Conservation (phyloP, 2,888 invertebrate genomes). For the Embidobia sp. region DNA sequence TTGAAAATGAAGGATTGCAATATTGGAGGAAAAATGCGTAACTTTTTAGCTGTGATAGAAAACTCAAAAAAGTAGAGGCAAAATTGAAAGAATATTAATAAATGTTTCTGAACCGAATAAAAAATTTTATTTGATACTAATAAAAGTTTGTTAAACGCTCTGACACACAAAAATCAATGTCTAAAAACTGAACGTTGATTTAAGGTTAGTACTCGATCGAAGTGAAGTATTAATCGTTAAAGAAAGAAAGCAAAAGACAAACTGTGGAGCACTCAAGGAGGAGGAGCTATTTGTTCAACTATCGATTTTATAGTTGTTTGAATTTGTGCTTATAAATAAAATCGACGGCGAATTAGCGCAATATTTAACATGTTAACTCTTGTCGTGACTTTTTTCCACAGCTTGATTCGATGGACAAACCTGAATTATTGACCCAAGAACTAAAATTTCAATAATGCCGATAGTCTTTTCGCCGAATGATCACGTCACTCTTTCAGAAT, state of each 20-base stretch:
- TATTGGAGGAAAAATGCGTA: no score
- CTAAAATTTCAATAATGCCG: slow-evolving; percentile 47
- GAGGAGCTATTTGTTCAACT: slow-evolving; percentile 3
- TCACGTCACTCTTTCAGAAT: slow-evolving; percentile 48
- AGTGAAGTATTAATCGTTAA: background rate
- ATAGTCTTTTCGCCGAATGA: slow-evolving; percentile 42
- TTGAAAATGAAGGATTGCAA: no score
- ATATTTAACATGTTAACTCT: slow-evolving; percentile 4
- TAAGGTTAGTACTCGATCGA: no score
- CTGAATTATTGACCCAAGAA: slow-evolving; percentile 43
- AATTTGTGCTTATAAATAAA: slow-evolving; percentile 18
- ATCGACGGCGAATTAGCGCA: slow-evolving; percentile 1
- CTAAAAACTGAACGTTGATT: no score
- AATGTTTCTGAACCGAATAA: no score
- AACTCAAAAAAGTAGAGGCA: no score
- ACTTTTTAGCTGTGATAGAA: no score
- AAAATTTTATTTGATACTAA: no score
- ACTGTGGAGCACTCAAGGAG: background rate
- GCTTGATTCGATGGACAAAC: slow-evolving; percentile 10
- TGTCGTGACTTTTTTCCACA: slow-evolving; percentile 1
- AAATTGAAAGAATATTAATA: no score
- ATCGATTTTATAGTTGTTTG: slow-evolving; percentile 10
- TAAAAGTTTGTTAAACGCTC: no score
- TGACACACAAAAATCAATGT: no score
- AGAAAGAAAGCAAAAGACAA: background rate